phyloP scores from a whole-genome alignment of 2,113 vertebrate genomes.

The Bubo scandiacus region DNA sequence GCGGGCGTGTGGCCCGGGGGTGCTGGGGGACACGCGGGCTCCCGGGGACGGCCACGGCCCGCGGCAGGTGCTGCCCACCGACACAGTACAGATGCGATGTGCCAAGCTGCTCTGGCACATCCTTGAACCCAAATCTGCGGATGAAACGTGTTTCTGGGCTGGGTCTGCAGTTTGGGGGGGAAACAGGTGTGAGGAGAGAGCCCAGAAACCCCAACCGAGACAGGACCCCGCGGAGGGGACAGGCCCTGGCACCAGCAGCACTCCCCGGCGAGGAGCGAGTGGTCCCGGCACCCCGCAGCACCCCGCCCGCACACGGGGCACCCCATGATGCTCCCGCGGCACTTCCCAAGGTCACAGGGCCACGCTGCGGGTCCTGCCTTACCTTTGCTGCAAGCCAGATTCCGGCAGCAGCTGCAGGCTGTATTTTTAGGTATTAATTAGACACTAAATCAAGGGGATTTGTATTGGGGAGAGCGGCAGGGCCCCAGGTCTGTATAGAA shows the following conservation, averaged over 20 bases:
- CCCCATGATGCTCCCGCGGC: not conserved
- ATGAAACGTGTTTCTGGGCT: not conserved
- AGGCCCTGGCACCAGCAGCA: too few species aligned
- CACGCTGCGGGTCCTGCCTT: not conserved
- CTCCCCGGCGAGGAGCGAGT: too few species aligned
- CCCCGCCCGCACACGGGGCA: not conserved
- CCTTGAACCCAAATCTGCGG: not conserved
- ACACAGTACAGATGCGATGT: fast-evolving
- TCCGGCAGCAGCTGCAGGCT: constrained; percentile 51
- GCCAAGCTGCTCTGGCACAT: fast-evolving
- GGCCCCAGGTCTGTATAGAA: constrained; percentile 35
- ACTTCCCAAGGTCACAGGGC: not conserved
- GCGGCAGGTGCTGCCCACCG: fast-evolving
- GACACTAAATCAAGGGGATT: constrained; percentile 49
- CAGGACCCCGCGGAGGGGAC: fast-evolving
- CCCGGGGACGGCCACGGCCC: fast-evolving
- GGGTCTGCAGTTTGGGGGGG: not conserved
- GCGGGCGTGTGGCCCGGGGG: fast-evolving
- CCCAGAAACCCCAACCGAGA: not conserved
- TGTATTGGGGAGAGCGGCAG: constrained; percentile 21
- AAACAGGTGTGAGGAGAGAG: not conserved
- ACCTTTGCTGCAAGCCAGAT: constrained; percentile 57
- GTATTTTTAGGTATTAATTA: constrained; percentile 70
- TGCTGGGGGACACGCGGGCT: not conserved
- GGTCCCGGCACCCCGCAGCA: too few species aligned